Base-by-base conservation (phyloP, 2,797 vertebrate species). In the Hipposideros larvatus region DNA sequence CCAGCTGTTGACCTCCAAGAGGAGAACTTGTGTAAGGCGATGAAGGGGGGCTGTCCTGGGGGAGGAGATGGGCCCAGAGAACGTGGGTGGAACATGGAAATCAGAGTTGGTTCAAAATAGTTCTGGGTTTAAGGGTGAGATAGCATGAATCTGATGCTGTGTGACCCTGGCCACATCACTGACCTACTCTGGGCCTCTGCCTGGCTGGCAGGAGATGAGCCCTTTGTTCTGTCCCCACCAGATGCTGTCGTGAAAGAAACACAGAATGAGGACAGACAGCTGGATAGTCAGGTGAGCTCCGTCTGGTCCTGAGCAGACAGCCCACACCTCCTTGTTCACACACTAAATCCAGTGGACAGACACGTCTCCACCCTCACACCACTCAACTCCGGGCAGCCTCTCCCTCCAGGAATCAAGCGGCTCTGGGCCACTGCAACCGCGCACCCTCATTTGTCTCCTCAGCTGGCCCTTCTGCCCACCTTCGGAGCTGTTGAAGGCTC, bases 11-110 rank as follows among this genome's bases (percentile, higher is more conserved):
- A 24, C 0, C 0, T 2, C 61, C 87, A 73, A 26, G 74, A 96
- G 19, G 93, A 95, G 24, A 46, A 7, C 11, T 16, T 90, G 8
- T 96, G 93, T 95, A n/a, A 96, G 92, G 13, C 2, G 8, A 37
- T 6, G 7, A 2, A 41, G 4, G 21, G 0, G 1, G 7, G 6
- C 28, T 2, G 2, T 53, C 37, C 19, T 1, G 3, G 57, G 24
- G 46, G 7, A 26, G 24, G 51, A 34, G 34, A 5, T 0, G 7
- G 57, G 11, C n/a, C 41, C 46, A 51, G 34, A 73, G 18, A 46
- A 70, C 0, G 7, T 0, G 14, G 43, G 48, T 13, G 65, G 46
- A 16, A 57, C 4, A 7, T 24, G 24, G 28, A 26, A 24, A 4
- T 19, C 0, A 0, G 4, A 11, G 24, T 8, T 9, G 1, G 37